Evolutionary conservation across 1,140 invertebrate genomes (phyloP), one percentile per base, ranked within the genome.

Genomic region (Leptopilina boulardi): DNA sequence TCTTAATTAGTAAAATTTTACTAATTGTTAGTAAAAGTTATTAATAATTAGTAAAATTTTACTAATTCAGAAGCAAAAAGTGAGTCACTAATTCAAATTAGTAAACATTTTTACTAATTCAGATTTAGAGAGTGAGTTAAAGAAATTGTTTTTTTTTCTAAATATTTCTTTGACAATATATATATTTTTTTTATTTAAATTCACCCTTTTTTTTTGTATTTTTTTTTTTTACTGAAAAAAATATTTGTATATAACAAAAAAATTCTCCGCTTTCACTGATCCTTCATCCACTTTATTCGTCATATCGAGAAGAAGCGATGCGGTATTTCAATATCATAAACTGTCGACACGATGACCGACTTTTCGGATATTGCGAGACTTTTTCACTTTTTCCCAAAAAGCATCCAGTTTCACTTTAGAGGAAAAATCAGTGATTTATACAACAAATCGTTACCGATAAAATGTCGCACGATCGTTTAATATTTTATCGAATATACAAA

Each of bases 251-350:
- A 13, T 11, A 26, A 9, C n/a, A 26, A 59, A 59, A 59, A 59
- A 26, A 0, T 8, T 6, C 18, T 5, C 23, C 2, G 13, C 56
- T 59, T 59, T 59, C 56, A 26, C 56, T 23, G 9, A 11, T 15
- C 23, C 23, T 59, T 13, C 23, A 30, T 59, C 23, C 21, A 26
- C 23, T 59, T 26, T 9, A 10, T 26, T 11, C 21, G 23, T 26
- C 23, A 23, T 59, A 59, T 59, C 2, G 9, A 2, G 56, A 59
- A 59, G 56, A 59, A 59, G 21, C 56, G 26, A 5, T 30, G 26
- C 56, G 56, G 23, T 15, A 23, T 59, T 59, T 59, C 56, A 59
- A 59, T 59, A 59, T 59, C 56, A 59, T 59, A 59, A 59, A 59
- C 56, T 59, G 1, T 59, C 11, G 56, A 59, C 56, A 59, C 56